Percentiles rank a stretch among this genome's conserved stretches.
These are phyloP conservation scores for Saccostrea echinata DNA, from an alignment of 1,140 invertebrate species.

Conservation along the genomic window DNA sequence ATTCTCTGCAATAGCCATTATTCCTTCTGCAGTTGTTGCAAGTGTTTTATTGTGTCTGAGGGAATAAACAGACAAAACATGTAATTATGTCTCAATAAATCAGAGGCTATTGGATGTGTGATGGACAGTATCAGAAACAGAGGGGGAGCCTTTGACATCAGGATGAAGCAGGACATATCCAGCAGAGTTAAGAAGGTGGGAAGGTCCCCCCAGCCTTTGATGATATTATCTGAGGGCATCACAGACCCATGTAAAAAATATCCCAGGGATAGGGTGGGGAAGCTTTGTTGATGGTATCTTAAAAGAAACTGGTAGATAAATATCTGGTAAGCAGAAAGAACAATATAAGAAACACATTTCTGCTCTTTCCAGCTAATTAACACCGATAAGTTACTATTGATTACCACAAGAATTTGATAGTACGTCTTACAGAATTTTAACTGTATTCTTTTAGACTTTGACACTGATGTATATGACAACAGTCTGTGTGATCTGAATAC, in stretches of 20 bases:
- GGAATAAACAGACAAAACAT: constrained; percentile 20
- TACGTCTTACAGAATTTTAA: neutral
- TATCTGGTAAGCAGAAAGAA: neutral
- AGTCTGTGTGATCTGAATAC: neutral
- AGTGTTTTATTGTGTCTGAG: constrained; percentile 32
- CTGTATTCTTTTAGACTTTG: neutral
- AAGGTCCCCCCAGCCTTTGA: neutral
- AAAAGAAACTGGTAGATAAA: neutral
- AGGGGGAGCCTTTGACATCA: constrained; percentile 9
- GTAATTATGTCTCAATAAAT: constrained; percentile 36
- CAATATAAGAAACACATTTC: constrained; percentile 20
- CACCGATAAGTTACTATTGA: neutral
- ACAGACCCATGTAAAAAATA: neutral
- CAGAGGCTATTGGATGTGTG: constrained; percentile 23
- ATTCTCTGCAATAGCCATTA: constrained; percentile 28
- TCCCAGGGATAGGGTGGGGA: neutral
- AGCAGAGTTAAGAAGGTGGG: constrained; percentile 10
- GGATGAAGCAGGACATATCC: constrained; percentile 8
- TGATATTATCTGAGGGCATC: constrained; percentile 16
- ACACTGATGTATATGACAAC: constrained; percentile 17
- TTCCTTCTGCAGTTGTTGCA: constrained; percentile 28
- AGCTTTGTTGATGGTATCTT: constrained; percentile 23
- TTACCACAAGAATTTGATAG: constrained; percentile 15
- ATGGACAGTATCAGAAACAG: constrained; percentile 8
- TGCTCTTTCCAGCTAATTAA: constrained; percentile 12